Evolutionary conservation across 2,888 invertebrate genomes (phyloP).

Genomic region (Tubulanus polymorphus): DNA sequence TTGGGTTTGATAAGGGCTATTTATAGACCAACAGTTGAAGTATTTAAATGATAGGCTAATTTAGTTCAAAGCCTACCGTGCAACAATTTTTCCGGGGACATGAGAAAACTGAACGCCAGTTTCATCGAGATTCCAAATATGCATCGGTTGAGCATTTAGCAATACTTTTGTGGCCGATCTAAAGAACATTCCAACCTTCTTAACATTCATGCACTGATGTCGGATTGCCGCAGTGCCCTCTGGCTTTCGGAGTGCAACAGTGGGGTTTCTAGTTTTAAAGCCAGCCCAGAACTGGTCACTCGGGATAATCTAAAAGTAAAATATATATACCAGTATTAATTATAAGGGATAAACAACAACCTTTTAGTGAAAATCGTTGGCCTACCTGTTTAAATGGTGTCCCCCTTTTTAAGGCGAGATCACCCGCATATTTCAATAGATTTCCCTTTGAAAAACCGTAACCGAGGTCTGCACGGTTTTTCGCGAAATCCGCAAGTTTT

Average conservation of each 20-base stretch:
- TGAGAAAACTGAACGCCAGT: background rate
- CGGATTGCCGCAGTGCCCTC: background rate
- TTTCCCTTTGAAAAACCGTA: background rate
- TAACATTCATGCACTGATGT: background rate
- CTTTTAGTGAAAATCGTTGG: no score
- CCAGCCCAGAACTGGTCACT: background rate
- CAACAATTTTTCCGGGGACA: background rate
- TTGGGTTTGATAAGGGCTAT: no score
- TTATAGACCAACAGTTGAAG: no score
- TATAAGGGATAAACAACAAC: no score
- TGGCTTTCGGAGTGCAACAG: background rate
- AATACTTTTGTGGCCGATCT: background rate
- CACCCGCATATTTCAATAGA: background rate
- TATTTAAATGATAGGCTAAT: background rate
- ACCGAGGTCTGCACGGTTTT: background rate
- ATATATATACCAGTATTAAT: no score
- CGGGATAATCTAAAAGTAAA: no score
- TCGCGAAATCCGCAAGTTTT: background rate
- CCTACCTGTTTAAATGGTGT: background rate
- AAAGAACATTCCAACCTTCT: background rate
- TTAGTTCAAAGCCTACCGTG: background rate
- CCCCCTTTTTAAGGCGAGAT: background rate
- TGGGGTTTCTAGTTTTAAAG: background rate
- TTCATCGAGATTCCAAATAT: background rate
- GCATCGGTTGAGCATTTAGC: no score